phyloP scores from a whole-genome alignment of 2,888 invertebrate genomes.

The Dryocosmus kuriphilus region DNA sequence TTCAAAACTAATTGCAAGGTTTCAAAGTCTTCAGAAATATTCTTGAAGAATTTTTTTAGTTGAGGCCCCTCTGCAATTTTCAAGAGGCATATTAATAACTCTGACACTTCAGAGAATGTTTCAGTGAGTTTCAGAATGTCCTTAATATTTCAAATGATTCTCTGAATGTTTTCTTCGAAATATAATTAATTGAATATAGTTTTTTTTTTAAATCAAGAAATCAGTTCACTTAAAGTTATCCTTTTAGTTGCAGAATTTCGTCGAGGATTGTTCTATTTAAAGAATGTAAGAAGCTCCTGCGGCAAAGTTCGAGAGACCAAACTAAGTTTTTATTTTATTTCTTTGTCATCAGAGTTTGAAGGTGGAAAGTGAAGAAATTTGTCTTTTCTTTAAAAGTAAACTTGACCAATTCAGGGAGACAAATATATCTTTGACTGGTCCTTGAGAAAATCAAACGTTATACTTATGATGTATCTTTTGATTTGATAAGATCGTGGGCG shows the following conservation, averaged over 20 bases:
- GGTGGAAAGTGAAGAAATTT: neutral
- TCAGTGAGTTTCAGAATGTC: neutral
- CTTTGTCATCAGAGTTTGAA: slow-evolving; percentile 9
- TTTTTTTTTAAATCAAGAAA: too few species aligned
- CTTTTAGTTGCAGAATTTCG: neutral
- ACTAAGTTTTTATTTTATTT: neutral
- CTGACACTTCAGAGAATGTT: neutral
- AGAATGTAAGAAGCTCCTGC: slow-evolving; percentile 2
- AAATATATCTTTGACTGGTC: neutral
- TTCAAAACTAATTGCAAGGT: neutral
- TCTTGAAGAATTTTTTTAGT: neutral
- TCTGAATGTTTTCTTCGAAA: neutral
- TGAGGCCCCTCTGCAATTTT: neutral
- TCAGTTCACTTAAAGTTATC: neutral
- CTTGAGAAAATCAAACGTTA: neutral
- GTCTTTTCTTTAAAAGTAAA: slow-evolving; percentile 8
- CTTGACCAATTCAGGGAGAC: neutral
- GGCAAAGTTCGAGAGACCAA: neutral
- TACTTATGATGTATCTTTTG: neutral
- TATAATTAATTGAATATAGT: neutral
- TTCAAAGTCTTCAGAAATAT: neutral
- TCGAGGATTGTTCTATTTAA: slow-evolving; percentile 9
- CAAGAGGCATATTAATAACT: neutral
- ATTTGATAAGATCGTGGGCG: neutral
- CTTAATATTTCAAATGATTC: neutral